Evolutionary conservation across 2,113 vertebrate species (phyloP).

Genomic region (Hippocampus guttulatus): DNA sequence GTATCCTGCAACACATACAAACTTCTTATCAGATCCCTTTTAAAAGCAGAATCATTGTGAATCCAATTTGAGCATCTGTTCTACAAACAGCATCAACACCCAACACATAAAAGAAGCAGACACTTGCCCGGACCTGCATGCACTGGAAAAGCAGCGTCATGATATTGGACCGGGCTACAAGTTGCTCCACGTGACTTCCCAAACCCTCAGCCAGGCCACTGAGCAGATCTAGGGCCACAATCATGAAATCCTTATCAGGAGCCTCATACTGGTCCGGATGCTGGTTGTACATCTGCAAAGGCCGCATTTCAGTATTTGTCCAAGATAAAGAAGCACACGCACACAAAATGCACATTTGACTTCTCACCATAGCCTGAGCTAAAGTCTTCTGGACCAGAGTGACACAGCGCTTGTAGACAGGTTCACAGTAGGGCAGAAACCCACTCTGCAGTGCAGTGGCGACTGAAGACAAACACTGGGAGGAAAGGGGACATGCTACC

Average conservation of each 20-base stretch:
- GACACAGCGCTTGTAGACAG: slow-evolving; percentile 93
- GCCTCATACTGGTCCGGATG: slow-evolving; percentile 94
- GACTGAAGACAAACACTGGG: slow-evolving; percentile 86
- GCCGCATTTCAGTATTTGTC: not conserved
- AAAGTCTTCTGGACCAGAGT: slow-evolving; percentile 92
- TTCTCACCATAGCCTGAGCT: slow-evolving; percentile 90
- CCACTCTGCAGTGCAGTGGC: slow-evolving; percentile 92
- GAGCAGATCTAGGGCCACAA: slow-evolving; percentile 89
- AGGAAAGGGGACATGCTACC: not conserved
- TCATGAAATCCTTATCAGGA: slow-evolving; percentile 97
- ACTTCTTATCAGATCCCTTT: not conserved
- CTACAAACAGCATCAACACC: not conserved
- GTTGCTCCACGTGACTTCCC: slow-evolving; percentile 84
- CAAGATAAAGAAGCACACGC: too few relatives aligned
- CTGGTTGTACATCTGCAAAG: slow-evolving; percentile 87
- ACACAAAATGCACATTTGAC: not conserved
- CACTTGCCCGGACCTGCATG: slow-evolving; percentile 80
- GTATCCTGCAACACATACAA: slow-evolving; percentile 75
- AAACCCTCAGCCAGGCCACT: slow-evolving; percentile 92
- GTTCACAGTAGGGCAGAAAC: slow-evolving; percentile 92
- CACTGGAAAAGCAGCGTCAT: slow-evolving; percentile 95
- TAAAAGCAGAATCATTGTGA: too few relatives aligned
- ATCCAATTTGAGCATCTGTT: not conserved
- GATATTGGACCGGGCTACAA: slow-evolving; percentile 91
- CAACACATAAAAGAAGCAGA: not conserved